phyloP scores from a whole-genome alignment of 2,113 vertebrate genomes.

The Chrysochloris asiatica region DNA sequence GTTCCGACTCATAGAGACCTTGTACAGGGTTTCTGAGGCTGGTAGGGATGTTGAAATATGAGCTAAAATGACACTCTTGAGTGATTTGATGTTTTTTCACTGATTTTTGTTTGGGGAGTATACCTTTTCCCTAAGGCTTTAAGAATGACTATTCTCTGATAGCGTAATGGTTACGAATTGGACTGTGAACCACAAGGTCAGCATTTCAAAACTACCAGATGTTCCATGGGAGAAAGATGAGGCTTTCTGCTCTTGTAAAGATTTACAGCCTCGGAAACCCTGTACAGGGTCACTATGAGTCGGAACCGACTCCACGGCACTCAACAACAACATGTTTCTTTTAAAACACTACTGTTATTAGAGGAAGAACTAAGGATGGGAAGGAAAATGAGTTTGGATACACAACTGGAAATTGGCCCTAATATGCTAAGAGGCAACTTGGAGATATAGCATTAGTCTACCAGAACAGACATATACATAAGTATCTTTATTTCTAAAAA shows the following conservation, averaged over 20 bases:
- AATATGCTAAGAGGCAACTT: slow-evolving; percentile 26
- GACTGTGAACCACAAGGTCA: too few species aligned
- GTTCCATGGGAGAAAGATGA: too few species aligned
- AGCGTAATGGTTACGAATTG: too few species aligned
- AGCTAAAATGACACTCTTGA: slow-evolving; percentile 41
- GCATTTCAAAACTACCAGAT: too few species aligned
- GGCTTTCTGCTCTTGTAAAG: too few species aligned
- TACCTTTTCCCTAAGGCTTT: slow-evolving; percentile 22
- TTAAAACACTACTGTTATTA: slow-evolving; percentile 13
- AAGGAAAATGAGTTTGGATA: slow-evolving; percentile 22
- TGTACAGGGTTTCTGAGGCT: too few species aligned
- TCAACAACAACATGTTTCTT: too few species aligned
- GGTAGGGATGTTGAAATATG: slow-evolving; percentile 31
- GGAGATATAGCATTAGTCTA: slow-evolving; percentile 1
- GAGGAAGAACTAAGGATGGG: neutral
- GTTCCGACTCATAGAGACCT: too few species aligned
- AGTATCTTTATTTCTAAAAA: slow-evolving; percentile 45
- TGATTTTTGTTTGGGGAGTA: slow-evolving; percentile 57
- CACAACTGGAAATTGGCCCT: slow-evolving; percentile 17
- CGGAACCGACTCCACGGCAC: too few species aligned
- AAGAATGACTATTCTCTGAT: neutral
- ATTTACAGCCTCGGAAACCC: too few species aligned
- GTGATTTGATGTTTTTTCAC: slow-evolving; percentile 43
- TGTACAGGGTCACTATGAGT: too few species aligned
- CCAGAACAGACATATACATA: neutral